Evolutionary conservation across 2,113 vertebrate species (phyloP).

Genomic region (Bagarius yarrelli): DNA sequence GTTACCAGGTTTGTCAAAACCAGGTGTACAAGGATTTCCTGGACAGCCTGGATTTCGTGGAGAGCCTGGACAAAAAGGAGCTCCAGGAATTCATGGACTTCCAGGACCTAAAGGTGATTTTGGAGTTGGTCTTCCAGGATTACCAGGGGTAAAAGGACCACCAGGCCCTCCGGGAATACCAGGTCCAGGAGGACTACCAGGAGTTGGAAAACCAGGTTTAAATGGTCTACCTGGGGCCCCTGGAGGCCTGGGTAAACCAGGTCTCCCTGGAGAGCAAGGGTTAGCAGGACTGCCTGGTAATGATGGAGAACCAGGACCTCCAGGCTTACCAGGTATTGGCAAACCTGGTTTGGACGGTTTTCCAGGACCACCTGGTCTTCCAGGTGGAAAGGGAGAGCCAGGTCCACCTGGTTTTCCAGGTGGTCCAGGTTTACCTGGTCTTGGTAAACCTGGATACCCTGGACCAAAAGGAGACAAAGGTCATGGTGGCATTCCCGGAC

Average conservation of each 20-base stretch:
- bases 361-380: conserved; percentile 82
- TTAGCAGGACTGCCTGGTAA: conserved; percentile 75
- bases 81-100: conserved; percentile 76
- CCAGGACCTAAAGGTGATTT: conserved; percentile 84
- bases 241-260: conserved; percentile 82
- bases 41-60: conserved; percentile 80
- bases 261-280: conserved; percentile 81
- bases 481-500: conserved; percentile 77
- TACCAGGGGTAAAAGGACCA: conserved; percentile 85
- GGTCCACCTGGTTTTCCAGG: conserved; percentile 79
- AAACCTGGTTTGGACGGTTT: conserved; percentile 88
- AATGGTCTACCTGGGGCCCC: conserved; percentile 86
- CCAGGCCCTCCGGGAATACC: conserved; percentile 79
- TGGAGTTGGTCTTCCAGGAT: conserved; percentile 81
- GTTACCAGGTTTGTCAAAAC: conserved; percentile 79
- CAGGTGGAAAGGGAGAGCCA: conserved; percentile 77
- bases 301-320: conserved; percentile 80
- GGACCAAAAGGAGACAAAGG: conserved; percentile 89
- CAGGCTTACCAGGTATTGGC: conserved; percentile 82
- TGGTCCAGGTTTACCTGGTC: conserved; percentile 81
- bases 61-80: conserved; percentile 87
- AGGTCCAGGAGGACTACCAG: conserved; percentile 80
- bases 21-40: conserved; percentile 83
- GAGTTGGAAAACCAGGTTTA: conserved; percentile 83
- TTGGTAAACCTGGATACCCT: conserved; percentile 87